Percentiles rank a stretch among this genome's conserved stretches.
Conservation (phyloP, 2,888 invertebrate species). For the Lepetodrilus schrolli region DNA sequence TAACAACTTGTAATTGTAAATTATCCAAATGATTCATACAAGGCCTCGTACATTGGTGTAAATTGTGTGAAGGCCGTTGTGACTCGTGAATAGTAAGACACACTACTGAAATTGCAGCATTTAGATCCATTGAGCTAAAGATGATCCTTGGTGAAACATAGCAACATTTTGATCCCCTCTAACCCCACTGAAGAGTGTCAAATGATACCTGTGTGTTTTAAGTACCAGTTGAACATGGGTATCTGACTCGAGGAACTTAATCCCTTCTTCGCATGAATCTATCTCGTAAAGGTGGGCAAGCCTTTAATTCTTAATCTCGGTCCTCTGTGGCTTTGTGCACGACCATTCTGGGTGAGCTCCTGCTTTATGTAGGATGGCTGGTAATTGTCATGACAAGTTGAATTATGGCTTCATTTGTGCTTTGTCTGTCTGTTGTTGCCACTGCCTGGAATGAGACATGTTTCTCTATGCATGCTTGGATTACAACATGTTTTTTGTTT, state of each 20-base stretch:
- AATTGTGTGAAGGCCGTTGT: no score
- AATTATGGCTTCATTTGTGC: neutral
- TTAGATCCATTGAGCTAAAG: no score
- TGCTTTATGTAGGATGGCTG: neutral
- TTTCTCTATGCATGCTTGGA: no score
- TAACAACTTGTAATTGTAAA: no score
- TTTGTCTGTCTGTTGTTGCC: neutral
- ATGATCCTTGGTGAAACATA: neutral
- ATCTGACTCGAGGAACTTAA: neutral
- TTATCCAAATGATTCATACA: no score
- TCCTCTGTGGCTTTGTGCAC: neutral
- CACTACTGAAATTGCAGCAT: no score
- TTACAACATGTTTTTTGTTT: no score
- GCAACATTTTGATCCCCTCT: neutral
- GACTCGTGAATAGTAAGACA: no score
- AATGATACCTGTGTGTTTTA: neutral
- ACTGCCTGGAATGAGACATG: no score
- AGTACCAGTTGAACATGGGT: neutral
- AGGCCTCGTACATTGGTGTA: no score
- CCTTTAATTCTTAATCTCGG: slow-evolving; percentile 14
- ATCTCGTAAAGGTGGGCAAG: neutral
- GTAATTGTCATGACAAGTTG: neutral
- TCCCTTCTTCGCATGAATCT: slow-evolving; percentile 3
- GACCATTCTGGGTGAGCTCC: neutral
- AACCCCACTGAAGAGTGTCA: neutral